Evolutionary conservation across 2,888 invertebrate species (phyloP), one percentile per base, ranked within the genome.

Genomic region (Argyresthia albistria): DNA sequence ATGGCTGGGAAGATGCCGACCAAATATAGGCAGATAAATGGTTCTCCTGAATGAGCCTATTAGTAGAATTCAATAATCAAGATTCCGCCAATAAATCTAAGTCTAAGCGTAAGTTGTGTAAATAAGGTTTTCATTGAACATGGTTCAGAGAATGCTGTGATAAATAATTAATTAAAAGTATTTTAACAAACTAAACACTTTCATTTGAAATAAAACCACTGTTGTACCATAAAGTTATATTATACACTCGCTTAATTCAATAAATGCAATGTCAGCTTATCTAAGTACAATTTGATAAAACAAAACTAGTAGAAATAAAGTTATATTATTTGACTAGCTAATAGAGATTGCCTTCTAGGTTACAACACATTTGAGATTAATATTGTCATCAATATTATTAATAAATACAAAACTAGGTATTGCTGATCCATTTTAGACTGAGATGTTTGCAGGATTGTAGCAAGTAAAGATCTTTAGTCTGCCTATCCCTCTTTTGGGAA

Each of bases 321-420:
- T 59, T 43, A 64, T 60, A 56, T 65, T 59, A 62, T 70, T 76
- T 81, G 80, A 76, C 76, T 76, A 76, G 76, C 68, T 73, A 71
- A 56, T 25, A 25, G 25, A 25, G 25, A 25, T 25, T 25, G 25
- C 25, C 25, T 25, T 25, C 25, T 25, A 25, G 25, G 25, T 25
- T 25, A 25, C 25, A 25, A 4, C 6, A 25, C 25, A 25, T 25
- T 25, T 25, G 25, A 39, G 39, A 11, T 9, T 37, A 48, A 37
- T 48, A 48, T 48, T 48, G 48, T 48, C 48, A 48, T 37, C 9
- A 37, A 37, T 14, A 37, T 36, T 48, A 10, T 39, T 15, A 15
- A 48, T 9, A 25, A 25, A 4, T 4, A 2, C 2, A 25, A 25
- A 25, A 25, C 6, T 25, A 4, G 25, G 6, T 25, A 25, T 25